Evolutionary conservation across 1,140 invertebrate species (phyloP), one percentile per base, ranked within the genome.

Genomic region (Dendroctonus valens): DNA sequence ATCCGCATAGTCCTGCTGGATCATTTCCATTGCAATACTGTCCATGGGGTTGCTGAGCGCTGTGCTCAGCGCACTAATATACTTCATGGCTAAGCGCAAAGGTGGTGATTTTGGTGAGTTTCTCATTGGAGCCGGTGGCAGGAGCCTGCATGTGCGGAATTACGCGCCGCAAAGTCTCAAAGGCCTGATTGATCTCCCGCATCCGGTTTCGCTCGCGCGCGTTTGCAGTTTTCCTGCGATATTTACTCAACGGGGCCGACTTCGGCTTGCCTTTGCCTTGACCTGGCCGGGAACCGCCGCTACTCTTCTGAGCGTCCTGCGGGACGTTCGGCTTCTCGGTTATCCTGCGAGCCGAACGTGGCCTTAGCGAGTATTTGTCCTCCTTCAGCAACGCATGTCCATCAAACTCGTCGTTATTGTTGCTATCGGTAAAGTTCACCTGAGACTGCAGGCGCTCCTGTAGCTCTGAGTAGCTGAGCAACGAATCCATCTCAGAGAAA

Each of bases 161-260:
- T 6, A 87, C 89, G 39, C 84, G 82, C 26, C 91, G 82, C 2
- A 96, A 81, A 2, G 85, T 83, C 77, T 94, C 91, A 79, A 94
- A 96, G 2, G 92, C 93, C 53, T 86, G 83, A 79, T 95, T 95
- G 59, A 96, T 94, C 76, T 95, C 92, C 51, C 90, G 81, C 92
- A 96, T 95, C 51, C 93, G 81, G 59, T 86, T 87, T 26, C 93
- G 77, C 77, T 96, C 93, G 5, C 93, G 78, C 0, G 92, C 91
- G 81, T 96, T 96, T 2, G 93, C 93, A 1, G 92, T 93, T 81
- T 92, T 92, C 65, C 93, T 83, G 14, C 93, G 80, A 78, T 96
- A 96, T 78, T 94, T 96, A 81, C 91, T 93, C 61, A 95, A 81
- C 2, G 93, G 92, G 42, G 92, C 87, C 5, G 92, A 85, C 77